These are phyloP conservation scores for Hirtodrosophila histrioides DNA, from an alignment of 2,888 invertebrate genomes.

Conservation along the genomic window DNA sequence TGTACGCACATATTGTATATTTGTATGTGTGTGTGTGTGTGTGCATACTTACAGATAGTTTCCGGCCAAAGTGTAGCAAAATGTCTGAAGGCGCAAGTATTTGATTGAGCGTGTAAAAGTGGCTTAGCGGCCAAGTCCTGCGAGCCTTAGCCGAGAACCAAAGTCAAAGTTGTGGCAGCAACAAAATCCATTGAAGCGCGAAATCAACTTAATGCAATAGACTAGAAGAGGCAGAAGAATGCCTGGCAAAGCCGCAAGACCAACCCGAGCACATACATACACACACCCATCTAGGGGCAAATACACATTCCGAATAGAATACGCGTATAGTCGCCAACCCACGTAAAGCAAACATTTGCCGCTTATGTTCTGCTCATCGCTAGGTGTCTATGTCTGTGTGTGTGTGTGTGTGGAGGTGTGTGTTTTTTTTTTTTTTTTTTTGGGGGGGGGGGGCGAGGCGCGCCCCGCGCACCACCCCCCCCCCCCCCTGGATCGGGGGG, in stretches of 20 bases:
- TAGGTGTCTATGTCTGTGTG: not conserved
- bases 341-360: conserved; percentile 69
- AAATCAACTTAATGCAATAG: conserved; percentile 79
- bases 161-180: conserved; percentile 61
- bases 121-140: conserved; percentile 46
- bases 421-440: no score
- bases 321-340: conserved; percentile 37
- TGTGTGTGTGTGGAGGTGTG: conserved; percentile 3
- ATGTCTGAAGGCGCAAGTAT: conserved; percentile 55
- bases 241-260: conserved; percentile 39
- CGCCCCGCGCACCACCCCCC: no score
- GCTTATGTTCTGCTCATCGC: conserved; percentile 41
- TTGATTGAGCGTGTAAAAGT: conserved; percentile 75
- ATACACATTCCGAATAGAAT: conserved; percentile 2
- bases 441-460: no score
- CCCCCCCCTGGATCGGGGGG: no score
- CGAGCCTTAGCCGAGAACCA: conserved; percentile 24
- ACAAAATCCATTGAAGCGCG: conserved; percentile 69
- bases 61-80: not conserved
- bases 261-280: conserved; percentile 9
- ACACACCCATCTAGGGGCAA: not conserved
- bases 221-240: conserved; percentile 48
- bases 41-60: conserved; percentile 18
- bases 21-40: conserved; percentile 1
- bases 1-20: not conserved